Evolutionary conservation across 1,140 invertebrate genomes (phyloP), one percentile per base, ranked within the genome.

Genomic region (Ceratitis capitata): DNA sequence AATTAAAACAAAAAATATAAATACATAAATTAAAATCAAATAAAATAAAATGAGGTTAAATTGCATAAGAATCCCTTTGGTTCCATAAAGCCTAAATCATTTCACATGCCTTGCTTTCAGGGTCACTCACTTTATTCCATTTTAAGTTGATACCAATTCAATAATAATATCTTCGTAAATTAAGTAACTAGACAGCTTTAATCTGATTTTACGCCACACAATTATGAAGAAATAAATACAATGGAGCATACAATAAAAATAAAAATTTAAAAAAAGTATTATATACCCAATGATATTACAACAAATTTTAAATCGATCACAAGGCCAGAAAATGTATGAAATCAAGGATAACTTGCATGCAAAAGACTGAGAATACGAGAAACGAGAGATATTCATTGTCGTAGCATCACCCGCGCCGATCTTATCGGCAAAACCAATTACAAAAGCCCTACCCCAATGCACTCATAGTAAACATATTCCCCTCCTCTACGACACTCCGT

Each of bases 351-450:
- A 16, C 61, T 7, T 16, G 61, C 35, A 69, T 39, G 39, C n/a
- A 56, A n/a, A n/a, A 9, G 19, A 61, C 9, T 26, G 26, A 49
- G 14, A 49, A 9, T 49, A 49, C 7, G 14, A 4, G n/a, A 53
- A 53, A 5, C 51, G 7, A 58, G n/a, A 58, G 19, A 1, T 16
- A 29, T 14, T 16, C 29, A 35, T 64, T 64, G 61, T 64, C 35
- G 14, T n/a, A 16, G 14, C 12, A 39, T 69, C 32, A 39, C 14
- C 58, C 61, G 61, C 14, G 32, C 32, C 14, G 61, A 69, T 39
- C n/a, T 69, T 69, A 39, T 39, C 61, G 32, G 2, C 39, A 69
- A 69, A 69, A 69, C 61, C 32, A 69, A 69, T 69, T 69, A 69
- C 7, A 69, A 7, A 32, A 39, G 32, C 61, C 5, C 32, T 69